Evolutionary conservation across 2,797 vertebrate species (phyloP).

Genomic region (Epinephelus awoara): DNA sequence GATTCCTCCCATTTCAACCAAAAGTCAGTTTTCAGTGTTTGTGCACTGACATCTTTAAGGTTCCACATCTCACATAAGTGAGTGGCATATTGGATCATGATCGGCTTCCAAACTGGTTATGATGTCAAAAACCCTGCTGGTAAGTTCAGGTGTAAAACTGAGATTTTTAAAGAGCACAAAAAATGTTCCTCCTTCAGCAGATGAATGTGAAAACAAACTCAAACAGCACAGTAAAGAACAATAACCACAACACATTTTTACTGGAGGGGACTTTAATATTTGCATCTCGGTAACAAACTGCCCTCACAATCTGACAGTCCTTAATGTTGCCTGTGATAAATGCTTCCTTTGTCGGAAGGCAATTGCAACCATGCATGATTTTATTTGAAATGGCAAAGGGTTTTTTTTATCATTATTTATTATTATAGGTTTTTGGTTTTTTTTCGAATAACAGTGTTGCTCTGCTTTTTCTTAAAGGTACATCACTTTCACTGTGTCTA

Average conservation of each 20-base stretch:
- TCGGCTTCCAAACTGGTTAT: neutral
- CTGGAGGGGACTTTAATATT: neutral
- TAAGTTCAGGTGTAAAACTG: neutral
- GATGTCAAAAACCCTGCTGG: neutral
- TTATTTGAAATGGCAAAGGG: neutral
- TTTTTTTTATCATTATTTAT: too few relatives aligned
- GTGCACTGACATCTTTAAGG: too few relatives aligned
- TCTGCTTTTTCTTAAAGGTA: neutral
- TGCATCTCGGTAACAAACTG: neutral
- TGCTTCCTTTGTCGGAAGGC: neutral
- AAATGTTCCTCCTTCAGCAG: neutral
- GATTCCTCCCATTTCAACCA: too few relatives aligned
- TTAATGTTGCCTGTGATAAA: neutral
- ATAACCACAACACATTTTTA: conserved; percentile 4
- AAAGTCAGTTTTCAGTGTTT: too few relatives aligned
- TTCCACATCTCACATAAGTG: too few relatives aligned
- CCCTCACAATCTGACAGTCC: neutral
- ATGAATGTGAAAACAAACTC: neutral
- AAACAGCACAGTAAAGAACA: neutral
- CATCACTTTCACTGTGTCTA: neutral
- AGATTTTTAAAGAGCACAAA: neutral
- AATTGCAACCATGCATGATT: neutral
- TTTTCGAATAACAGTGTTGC: neutral
- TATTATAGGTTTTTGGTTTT: too few relatives aligned
- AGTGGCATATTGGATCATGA: too few relatives aligned